Base-by-base conservation (phyloP, 1,140 invertebrate species). In the Stenopsyche tienmushanensis region DNA sequence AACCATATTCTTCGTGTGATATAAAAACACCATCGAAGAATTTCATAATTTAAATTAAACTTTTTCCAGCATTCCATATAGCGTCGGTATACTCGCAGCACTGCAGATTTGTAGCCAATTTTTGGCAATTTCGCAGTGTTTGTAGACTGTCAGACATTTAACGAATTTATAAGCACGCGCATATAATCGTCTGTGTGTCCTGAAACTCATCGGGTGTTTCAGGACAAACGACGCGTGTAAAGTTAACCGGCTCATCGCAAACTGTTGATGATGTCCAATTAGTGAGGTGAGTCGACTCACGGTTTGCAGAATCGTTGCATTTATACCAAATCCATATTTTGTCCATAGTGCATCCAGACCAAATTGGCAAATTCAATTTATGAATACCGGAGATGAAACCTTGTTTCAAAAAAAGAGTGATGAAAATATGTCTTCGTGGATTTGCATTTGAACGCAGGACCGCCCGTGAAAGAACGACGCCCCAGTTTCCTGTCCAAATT, bases 241-340 rank as follows among this genome's bases (percentile, higher is more conserved):
- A 41, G 54, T 42, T 42, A 57, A 57, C 54, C 20, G 53, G 53
- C 49, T 25, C 21, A 52, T 52, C 20, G 52, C 54, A 57, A 57
- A 57, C 54, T 39, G 54, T 57, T 57, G 54, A 57, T 57, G 54
- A 57, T 42, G 54, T 42, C 29, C 54, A 57, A 57, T 57, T 57
- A 57, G 54, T 42, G 54, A 57, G 54, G 54, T 57, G 54, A 57
- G 54, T 20, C 18, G 54, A 57, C 24, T 57, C 54, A 21, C 39
- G 17, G 26, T 21, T 20, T 34, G 24, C 26, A 25, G 26, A 29
- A 54, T 54, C 39, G 25, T 15, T n/a, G n/a, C 21, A 54, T 54
- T 26, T 29, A 34, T 29, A 54, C 52, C 39, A 54, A 25, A 34
- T 54, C 52, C 17, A 54, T 54, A 54, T 54, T 54, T 54, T 34